These are phyloP conservation scores for Tiphia femorata DNA, from an alignment of 2,888 invertebrate species.

Conservation along the genomic window DNA sequence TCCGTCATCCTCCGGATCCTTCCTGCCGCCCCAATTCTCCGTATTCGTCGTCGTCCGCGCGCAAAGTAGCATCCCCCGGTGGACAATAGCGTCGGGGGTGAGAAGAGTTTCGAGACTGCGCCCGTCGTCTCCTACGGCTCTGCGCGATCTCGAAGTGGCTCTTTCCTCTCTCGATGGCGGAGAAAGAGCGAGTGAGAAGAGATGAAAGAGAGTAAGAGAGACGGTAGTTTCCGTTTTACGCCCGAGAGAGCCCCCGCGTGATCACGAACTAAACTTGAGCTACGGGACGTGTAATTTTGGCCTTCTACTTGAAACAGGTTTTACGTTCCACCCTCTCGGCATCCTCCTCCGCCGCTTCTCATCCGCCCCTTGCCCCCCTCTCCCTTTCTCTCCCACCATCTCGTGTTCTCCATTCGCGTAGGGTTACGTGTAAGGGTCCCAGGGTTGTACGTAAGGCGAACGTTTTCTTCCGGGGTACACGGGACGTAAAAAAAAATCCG, in stretches of 20 bases:
- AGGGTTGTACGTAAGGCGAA: conserved; percentile 33
- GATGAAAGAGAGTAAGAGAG: conserved; percentile 15
- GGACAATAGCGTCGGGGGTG: conserved; percentile 10
- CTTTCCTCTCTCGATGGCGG: not conserved
- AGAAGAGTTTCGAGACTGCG: conserved; percentile 23
- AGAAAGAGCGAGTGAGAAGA: not conserved
- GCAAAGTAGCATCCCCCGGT: conserved; percentile 12
- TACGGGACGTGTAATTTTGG: conserved; percentile 52
- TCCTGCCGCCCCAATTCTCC: not conserved
- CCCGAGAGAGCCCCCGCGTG: conserved; percentile 39
- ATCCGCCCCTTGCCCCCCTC: not conserved
- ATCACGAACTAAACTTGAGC: conserved; percentile 50
- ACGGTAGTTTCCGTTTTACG: conserved; percentile 46
- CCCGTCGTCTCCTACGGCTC: too few species aligned
- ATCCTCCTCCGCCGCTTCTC: not conserved
- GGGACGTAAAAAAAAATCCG: not conserved
- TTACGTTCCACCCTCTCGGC: conserved; percentile 39
- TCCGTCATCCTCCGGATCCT: too few species aligned
- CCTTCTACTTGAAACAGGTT: conserved; percentile 48
- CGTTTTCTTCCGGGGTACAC: conserved; percentile 18
- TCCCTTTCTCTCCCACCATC: not conserved
- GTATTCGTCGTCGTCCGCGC: conserved; percentile 1
- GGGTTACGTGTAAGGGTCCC: conserved; percentile 38
- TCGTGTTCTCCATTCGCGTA: conserved; percentile 3
- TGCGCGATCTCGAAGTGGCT: conserved; percentile 24